Base-by-base conservation (phyloP, 2,888 invertebrate species). In the Melikaiella ostensackeni region DNA sequence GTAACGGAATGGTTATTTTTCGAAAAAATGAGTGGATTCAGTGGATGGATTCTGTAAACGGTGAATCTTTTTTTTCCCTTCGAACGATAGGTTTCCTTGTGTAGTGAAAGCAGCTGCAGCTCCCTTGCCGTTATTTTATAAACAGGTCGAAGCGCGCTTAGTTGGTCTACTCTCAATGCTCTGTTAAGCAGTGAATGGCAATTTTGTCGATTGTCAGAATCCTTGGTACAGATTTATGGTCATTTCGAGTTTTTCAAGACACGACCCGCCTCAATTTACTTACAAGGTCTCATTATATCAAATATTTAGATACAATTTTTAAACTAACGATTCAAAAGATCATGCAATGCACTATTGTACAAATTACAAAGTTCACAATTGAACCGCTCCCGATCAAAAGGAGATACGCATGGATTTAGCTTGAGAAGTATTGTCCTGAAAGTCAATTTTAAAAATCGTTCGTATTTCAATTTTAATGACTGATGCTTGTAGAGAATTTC, bases 171-270 rank as follows among this genome's bases (percentile, higher is more conserved):
- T 62, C 30, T 35, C 35, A 63, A 63, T 63, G 35, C 63, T 63
- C 63, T 35, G 63, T 63, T 35, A 21, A 35, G 63, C 63, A 50
- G 33, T 5, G n/a, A 63, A 63, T 63, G 33, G 63, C 35, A 35
- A 35, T 63, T 63, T 50, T 50, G n/a, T n/a, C 50, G 50, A 50
- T 63, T 63, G 62, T 62, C 35, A 33, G 33, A 63, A 63, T 63
- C 63, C 35, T 63, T 63, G 62, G 30, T 62, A n/a, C 62, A 62
- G 62, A 62, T 62, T 62, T 62, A 62, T 62, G 33, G 62, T n/a
- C 33, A 30, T 19, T n/a, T 62, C 19, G 16, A 19, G 2, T 50
- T 62, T 62, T 19, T 62, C 19, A 8, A 30, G 5, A 19, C 61
- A 62, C n/a, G 19, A 33, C n/a, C 27, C 30, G 2, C n/a, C 33